Percentiles rank a stretch among this genome's conserved stretches.
Conservation (phyloP, 2,888 invertebrate genomes). For the Harpalus rubripes region DNA sequence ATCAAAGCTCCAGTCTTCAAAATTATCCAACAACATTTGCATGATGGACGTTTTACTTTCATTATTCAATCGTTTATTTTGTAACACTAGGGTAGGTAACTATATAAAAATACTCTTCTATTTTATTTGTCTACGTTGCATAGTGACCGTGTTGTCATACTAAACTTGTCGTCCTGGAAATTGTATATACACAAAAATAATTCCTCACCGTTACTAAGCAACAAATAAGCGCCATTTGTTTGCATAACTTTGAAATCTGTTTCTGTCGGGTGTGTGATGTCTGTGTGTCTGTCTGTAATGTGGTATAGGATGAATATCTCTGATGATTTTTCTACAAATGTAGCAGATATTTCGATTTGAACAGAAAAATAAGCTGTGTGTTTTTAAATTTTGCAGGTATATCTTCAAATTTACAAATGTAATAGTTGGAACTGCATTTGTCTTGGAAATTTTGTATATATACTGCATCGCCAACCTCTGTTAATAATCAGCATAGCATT, state of each 20-base stretch:
- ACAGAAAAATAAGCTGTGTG: neutral
- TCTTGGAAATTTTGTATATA: neutral
- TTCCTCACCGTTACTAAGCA: neutral
- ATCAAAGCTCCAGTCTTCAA: neutral
- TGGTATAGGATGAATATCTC: neutral
- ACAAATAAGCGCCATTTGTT: neutral
- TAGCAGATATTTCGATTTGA: neutral
- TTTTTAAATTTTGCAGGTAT: neutral
- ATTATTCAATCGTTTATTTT: neutral
- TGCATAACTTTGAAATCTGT: neutral
- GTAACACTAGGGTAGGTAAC: neutral
- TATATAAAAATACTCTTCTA: neutral
- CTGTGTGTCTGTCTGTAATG: neutral
- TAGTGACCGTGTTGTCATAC: neutral
- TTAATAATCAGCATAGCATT: neutral
- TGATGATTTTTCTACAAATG: neutral
- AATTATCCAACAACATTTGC: neutral
- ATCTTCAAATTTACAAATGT: neutral
- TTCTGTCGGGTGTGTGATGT: neutral
- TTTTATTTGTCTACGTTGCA: neutral
- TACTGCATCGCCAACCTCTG: neutral
- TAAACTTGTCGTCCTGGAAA: neutral
- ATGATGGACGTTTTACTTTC: neutral
- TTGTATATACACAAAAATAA: neutral
- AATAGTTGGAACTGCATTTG: neutral